Base-by-base conservation (phyloP, 2,888 invertebrate species). In the Magallana nippona region DNA sequence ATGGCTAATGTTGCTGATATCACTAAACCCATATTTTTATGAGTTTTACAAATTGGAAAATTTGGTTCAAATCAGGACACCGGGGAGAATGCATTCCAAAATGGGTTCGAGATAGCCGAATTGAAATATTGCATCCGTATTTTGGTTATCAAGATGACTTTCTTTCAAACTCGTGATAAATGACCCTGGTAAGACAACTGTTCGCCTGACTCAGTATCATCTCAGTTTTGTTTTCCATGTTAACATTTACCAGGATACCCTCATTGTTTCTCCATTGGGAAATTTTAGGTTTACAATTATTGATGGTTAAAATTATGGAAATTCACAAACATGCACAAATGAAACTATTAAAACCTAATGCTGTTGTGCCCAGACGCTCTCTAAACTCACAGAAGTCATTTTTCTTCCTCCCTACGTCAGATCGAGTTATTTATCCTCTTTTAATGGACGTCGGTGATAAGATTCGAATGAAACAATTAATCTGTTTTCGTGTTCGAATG, bases 111-210 rank as follows among this genome's bases (percentile, higher is more conserved):
- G 71, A 71, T 71, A 27, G 22, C 71, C 13, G 71, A 71, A 27
- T 71, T 32, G 32, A 71, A 71, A 71, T 71, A 15, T 32, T 15
- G 22, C 27, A 5, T 27, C 71, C 71, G 13, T 27, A 71, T 27
- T 71, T 71, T 71, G 22, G 32, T 71, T 13, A 60, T 11, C 27
- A 71, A 71, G 71, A 27, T 71, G 32, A 15, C 71, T 71, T 27
- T 63, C 63, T 63, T 71, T 71, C 71, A 71, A 15, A 60, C 15
- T 71, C 15, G 32, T 71, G 22, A 71, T 22, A 71, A 71, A 71
- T 71, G 71, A 11, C 32, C 71, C 27, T 10, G 71, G 32, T 27
- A 71, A 27, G 27, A 71, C 71, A 71, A 27, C 15, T 27, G 71
- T 32, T 71, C 32, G 71, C 71, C 27, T 71, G 71, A 71, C 71